A percentile compares a stretch with the other conserved stretches of the same genome.
These are phyloP conservation scores for Drosophila sulfurigaster DNA, from an alignment of 1,140 invertebrate species.

Conservation along the genomic window DNA sequence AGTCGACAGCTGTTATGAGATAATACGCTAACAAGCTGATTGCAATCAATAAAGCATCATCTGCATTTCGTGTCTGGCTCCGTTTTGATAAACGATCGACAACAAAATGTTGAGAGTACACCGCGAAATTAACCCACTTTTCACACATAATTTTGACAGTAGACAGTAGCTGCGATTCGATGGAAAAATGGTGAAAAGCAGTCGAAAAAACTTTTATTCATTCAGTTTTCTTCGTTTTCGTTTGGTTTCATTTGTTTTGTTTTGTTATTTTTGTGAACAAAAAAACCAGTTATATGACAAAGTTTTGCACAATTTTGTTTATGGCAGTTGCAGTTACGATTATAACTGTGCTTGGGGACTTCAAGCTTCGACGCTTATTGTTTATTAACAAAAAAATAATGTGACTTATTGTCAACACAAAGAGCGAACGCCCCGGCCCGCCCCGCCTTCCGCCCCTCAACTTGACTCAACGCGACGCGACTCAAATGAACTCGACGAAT, in stretches of 20 bases:
- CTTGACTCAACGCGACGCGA: too few species aligned
- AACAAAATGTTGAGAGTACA: conserved; percentile 2
- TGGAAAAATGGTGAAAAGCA: conserved; percentile 36
- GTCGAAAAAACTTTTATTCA: conserved; percentile 12
- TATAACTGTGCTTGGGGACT: conserved; percentile 63
- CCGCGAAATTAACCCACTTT: conserved; percentile 23
- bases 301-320: conserved; percentile 66
- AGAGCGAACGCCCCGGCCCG: not conserved
- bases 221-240: conserved; percentile 8
- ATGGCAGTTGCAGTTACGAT: conserved; percentile 53
- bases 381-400: conserved; percentile 69
- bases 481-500: conserved; percentile 38
- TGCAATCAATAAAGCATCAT: conserved; percentile 8
- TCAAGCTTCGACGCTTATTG: conserved; percentile 55
- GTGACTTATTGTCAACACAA: conserved; percentile 53
- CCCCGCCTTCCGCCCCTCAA: conserved; percentile 13
- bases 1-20: not conserved
- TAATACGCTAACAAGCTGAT: conserved; percentile 5
- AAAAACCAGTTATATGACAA: conserved; percentile 67
- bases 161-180: conserved; percentile 1
- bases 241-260: conserved; percentile 22
- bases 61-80: not conserved
- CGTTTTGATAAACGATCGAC: conserved; percentile 20
- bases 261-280: conserved; percentile 39
- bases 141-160: conserved; percentile 35